Conservation (phyloP, 1,140 invertebrate species). For the Eupristina koningsbergeri region DNA sequence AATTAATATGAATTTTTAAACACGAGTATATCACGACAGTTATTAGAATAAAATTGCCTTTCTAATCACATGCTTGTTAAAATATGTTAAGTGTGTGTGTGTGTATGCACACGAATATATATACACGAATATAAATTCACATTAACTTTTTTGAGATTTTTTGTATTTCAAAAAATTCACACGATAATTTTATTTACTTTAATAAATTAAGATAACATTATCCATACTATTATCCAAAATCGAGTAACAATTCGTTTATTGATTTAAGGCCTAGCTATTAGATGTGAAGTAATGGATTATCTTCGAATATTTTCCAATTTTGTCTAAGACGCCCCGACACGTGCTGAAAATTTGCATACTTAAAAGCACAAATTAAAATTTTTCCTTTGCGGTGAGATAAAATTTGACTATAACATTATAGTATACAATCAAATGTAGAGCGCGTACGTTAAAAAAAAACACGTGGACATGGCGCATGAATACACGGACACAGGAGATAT, state of each 20-base stretch:
- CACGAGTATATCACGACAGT: too few species aligned
- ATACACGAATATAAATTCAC: too few species aligned
- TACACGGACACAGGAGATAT: too few species aligned
- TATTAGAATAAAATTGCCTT: too few species aligned
- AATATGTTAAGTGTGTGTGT: not conserved
- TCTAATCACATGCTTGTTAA: too few species aligned
- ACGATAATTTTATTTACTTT: not conserved
- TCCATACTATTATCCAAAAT: not conserved
- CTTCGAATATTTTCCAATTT: conserved; percentile 3
- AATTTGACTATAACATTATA: not conserved
- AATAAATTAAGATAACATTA: conserved; percentile 1
- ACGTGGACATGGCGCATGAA: not conserved
- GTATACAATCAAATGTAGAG: not conserved
- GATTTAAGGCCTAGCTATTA: not conserved
- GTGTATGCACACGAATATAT: not conserved
- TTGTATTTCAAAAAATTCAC: not conserved
- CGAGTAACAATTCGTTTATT: not conserved
- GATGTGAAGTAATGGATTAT: not conserved
- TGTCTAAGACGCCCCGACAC: not conserved
- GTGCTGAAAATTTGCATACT: conserved; percentile 1
- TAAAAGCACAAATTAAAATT: conserved; percentile 13
- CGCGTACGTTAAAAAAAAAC: not conserved
- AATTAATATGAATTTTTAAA: too few species aligned
- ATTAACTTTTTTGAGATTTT: too few species aligned
- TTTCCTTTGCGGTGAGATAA: not conserved